Base-by-base conservation (phyloP, 1,140 invertebrate species). In the Diorhabda carinulata region DNA sequence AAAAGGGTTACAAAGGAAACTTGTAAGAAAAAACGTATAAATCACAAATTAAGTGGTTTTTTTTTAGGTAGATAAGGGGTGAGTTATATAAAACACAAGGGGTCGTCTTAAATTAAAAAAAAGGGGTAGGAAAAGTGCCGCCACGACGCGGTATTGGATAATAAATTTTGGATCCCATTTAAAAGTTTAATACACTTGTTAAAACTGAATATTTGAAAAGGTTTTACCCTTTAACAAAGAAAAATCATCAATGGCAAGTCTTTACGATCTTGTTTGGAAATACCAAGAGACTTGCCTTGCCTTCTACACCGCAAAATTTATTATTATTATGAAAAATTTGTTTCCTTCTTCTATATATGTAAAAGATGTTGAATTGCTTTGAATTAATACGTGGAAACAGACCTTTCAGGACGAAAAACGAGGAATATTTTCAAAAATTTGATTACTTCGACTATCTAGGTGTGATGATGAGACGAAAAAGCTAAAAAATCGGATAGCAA, bases 151-250 rank as follows among this genome's bases (percentile, higher is more conserved):
- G 69, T 57, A 65, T 67, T 67, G 65, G 68, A 70, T 70, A 66
- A 72, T 74, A 74, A 74, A 74, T 74, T 74, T 71, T 71, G 66
- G 63, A 74, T 74, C 69, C 73, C 72, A 74, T 74, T 74, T 74
- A 70, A 74, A 74, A 74, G 73, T 74, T 74, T 74, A 71, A 74
- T 74, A 74, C 73, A 74, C 68, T 74, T 74, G 73, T 74, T 74
- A 74, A 52, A n/a, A 52, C 47, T 52, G 47, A 52, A 52, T 52
- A 52, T 68, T 45, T 43, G 8, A 56, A 67, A 44, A 9, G 7
- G 58, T 45, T 43, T 43, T 8, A 63, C 57, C 43, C 56, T 60
- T 59, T 52, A 25, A 42, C 59, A 40, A 40, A 43, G 52, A 67
- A 45, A 47, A 67, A 57, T 47, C 65, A 67, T 67, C 43, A 57